A percentile compares a stretch with the other conserved stretches of the same genome.
These are phyloP conservation scores for Cyclargus thomasi DNA, from an alignment of 1,140 invertebrate species.

Conservation along the genomic window DNA sequence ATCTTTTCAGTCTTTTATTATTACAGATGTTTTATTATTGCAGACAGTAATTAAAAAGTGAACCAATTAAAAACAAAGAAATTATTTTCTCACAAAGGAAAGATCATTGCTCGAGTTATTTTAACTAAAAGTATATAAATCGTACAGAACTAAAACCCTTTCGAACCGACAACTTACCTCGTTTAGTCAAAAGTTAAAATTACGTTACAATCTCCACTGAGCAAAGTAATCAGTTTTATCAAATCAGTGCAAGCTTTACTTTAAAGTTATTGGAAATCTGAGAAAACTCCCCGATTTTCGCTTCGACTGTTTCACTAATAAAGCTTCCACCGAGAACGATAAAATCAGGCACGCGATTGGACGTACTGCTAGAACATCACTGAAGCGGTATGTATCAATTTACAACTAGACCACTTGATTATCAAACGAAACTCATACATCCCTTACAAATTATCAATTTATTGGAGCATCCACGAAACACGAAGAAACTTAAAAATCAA, in stretches of 20 bases:
- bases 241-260: constrained; percentile 31
- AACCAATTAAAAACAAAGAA: neutral
- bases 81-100: no score
- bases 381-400: constrained; percentile 37
- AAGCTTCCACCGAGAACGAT: constrained; percentile 32
- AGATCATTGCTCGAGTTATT: neutral
- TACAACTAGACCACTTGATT: constrained; percentile 45
- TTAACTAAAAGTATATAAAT: constrained; percentile 10
- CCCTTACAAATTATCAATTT: constrained; percentile 54
- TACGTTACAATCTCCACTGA: constrained; percentile 58
- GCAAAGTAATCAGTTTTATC: constrained; percentile 53
- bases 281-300: constrained; percentile 21
- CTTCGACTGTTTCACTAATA: constrained; percentile 21
- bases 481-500: constrained; percentile 20
- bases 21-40: neutral
- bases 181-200: constrained; percentile 27
- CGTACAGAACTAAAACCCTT: constrained; percentile 15
- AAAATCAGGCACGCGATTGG: constrained; percentile 54
- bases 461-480: constrained; percentile 34
- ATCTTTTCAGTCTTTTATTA: neutral
- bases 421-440: constrained; percentile 48
- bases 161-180: constrained; percentile 16
- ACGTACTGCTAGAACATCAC: constrained; percentile 39
- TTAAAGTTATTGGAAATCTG: constrained; percentile 25
- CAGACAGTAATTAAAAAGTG: neutral